Base-by-base conservation (phyloP, 2,888 invertebrate species). In the Campoletis raptor region DNA sequence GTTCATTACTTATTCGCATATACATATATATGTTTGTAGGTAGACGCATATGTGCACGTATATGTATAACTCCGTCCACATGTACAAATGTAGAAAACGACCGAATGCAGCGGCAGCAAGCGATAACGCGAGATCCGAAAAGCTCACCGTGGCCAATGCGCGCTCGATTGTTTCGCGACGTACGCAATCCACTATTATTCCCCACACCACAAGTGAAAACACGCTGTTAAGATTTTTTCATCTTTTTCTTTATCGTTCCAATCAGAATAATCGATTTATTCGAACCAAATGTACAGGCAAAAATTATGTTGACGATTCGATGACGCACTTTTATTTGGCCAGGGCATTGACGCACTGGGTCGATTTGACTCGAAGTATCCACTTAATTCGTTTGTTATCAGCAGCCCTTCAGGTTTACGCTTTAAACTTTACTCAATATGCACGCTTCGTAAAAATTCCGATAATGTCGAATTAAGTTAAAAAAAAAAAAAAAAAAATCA, bases 111-210 rank as follows among this genome's bases (percentile, higher is more conserved):
- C 45, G 73, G 37, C 45, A n/a, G n/a, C n/a, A n/a, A 66, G 70
- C 81, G 85, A 85, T 81, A 85, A 78, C 77, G 85, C 67, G 40
- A n/a, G 15, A 9, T 37, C 18, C 61, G 67, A 57, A 69, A 81
- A 78, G 81, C 54, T 66, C 54, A 15, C 67, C 64, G 78, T 45
- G 21, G 21, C 48, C 74, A 54, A 82, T 79, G 74, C 54, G 45
- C 54, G 42, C 74, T 85, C 73, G 72, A 81, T 85, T 82, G 82
- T 85, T 78, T 81, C 74, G 82, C 24, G 42, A 30, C 69, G 42
- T 15, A 21, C 24, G 21, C 57, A 18, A 18, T 24, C 45, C 57
- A 21, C 21, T 0, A 24, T 9, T 18, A 15, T 9, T 42, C 21
- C 12, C 2, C 12, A 24, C 57, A 37, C 30, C 67, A 8, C 52